Evolutionary conservation across 2,797 vertebrate genomes (phyloP).

Genomic region (Oreochromis mossambicus): DNA sequence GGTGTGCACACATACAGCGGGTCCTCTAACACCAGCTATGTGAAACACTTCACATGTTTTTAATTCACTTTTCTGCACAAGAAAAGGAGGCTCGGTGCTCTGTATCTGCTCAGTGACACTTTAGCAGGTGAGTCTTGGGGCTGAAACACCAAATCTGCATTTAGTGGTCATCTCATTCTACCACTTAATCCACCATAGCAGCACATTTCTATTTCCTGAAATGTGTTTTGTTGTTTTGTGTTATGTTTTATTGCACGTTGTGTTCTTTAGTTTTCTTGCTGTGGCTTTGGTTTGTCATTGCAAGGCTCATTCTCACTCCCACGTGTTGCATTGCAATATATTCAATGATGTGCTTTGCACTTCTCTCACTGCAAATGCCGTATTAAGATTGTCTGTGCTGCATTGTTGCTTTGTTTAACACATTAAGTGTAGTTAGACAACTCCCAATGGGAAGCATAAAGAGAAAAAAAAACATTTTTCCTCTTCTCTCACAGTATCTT

Average conservation of each 20-base stretch:
- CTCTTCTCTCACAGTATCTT: conserved; percentile 2
- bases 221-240: background rate
- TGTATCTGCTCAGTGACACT: background rate
- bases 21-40: background rate
- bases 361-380: background rate
- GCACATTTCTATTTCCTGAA: background rate
- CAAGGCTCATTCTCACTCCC: background rate
- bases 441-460: background rate
- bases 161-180: background rate
- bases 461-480: background rate
- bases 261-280: background rate
- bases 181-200: background rate
- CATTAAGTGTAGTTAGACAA: background rate
- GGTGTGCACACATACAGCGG: background rate
- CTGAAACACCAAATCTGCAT: background rate
- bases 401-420: background rate
- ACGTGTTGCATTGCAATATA: background rate
- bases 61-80: background rate
- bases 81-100: background rate
- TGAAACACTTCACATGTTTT: background rate
- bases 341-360: background rate
- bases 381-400: background rate
- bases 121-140: background rate
- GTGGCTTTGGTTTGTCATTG: background rate
- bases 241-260: background rate